Conservation (phyloP, 2,888 invertebrate species). For the Caenorhabditis sp. region DNA sequence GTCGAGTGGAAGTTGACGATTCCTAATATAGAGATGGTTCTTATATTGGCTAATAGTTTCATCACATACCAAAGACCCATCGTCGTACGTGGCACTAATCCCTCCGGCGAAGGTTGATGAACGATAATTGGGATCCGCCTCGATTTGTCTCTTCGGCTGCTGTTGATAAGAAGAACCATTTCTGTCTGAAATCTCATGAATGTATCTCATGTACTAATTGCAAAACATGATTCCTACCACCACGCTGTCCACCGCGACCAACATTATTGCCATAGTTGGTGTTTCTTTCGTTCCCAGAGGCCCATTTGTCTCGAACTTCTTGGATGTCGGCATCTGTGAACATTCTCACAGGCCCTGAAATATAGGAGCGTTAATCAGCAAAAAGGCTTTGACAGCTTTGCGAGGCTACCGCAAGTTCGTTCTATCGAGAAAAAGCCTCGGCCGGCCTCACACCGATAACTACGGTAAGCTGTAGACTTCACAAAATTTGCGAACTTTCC, state of each 20-base stretch:
- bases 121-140: constrained; percentile 29
- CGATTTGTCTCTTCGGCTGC: not conserved
- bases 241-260: not conserved
- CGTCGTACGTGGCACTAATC: constrained; percentile 2
- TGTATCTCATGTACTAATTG: no score
- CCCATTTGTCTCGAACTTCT: constrained; percentile 22
- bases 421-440: no score
- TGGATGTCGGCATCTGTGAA: constrained; percentile 19
- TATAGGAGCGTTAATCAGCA: no score
- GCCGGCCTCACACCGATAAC: no score
- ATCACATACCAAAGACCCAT: constrained; percentile 22
- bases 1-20: not conserved
- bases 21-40: not conserved
- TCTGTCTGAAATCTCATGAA: not conserved
- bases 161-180: not conserved
- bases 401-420: no score
- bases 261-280: constrained; percentile 11
- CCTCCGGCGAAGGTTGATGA: not conserved
- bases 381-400: no score
- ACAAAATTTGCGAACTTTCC: no score
- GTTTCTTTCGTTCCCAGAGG: not conserved
- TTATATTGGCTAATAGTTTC: not conserved
- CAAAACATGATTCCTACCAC: no score
- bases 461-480: no score
- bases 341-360: constrained; percentile 10